Base-by-base conservation (phyloP, 2,888 invertebrate genomes). In the Tholera decimalis region DNA sequence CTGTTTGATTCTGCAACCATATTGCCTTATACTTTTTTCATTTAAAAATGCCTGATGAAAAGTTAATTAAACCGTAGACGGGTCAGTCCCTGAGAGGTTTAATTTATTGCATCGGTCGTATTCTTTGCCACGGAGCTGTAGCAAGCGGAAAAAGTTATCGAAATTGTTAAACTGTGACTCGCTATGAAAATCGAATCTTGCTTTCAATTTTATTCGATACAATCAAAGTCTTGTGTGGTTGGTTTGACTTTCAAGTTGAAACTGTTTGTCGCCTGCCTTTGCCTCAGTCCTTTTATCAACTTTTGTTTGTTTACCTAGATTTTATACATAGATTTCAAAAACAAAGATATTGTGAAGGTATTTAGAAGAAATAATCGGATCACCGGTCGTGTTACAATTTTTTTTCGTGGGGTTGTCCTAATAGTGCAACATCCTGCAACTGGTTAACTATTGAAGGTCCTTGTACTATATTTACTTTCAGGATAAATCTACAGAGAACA, bases 1-100 rank as follows among this genome's bases (percentile, higher is more conserved):
- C 66, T 41, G 22, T 72, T 53, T 39, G 62, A 73, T 62, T 74
- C 56, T 46, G 55, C 30, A 86, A 85, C 80, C 84, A 87, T 88
- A 86, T 86, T 87, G 85, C 73, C 63, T 54, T 53, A 57, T 20
- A 56, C 20, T 59, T 82, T 84, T 90, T 90, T 85, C 85, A 81
- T 87, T 91, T 85, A 26, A 83, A 88, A 91, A 89, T 88, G 87
- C 82, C 85, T 84, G 87, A 88, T 90, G 89, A 92, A 93, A 94
- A 93, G 92, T 94, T 94, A 94, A 94, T 94, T 94, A 94, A 93
- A 90, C 89, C 80, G 91, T 88, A 89, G 91, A 91, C 91, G 88
- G 89, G 88, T 87, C 89, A 89, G 89, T 90, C 91, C 92, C 92
- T 82, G 86, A 82, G 92, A 90, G 92, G 86, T 89, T 93, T 90